Evolutionary conservation across 2,888 invertebrate species (phyloP).

Genomic region (Metallyticus violacea): DNA sequence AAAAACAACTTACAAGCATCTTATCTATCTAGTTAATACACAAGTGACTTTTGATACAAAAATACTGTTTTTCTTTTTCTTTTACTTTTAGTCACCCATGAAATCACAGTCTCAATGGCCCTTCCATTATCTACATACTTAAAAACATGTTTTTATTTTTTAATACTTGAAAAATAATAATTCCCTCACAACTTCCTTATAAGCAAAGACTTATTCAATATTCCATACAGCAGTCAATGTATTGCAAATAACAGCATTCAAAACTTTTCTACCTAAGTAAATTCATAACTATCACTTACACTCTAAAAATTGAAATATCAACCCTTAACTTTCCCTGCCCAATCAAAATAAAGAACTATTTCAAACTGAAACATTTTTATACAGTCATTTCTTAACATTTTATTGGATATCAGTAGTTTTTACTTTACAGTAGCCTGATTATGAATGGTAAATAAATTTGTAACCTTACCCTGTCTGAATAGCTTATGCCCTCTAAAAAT

Average conservation of each 20-base stretch:
- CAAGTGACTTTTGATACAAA: slow-evolving; percentile 29
- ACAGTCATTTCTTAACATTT: background rate
- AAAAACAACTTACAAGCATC: background rate
- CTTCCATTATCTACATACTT: slow-evolving; percentile 19
- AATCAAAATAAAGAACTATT: background rate
- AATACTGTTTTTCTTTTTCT: slow-evolving; percentile 29
- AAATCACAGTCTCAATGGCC: slow-evolving; percentile 29
- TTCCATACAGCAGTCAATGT: background rate
- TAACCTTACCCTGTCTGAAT: background rate
- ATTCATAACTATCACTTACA: background rate
- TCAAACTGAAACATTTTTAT: background rate
- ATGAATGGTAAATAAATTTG: background rate
- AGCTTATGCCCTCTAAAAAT: background rate
- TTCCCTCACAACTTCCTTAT: slow-evolving; percentile 2
- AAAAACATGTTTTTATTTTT: background rate
- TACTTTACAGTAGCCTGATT: background rate
- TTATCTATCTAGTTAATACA: slow-evolving; percentile 18
- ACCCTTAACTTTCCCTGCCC: background rate
- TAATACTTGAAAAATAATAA: slow-evolving; percentile 18
- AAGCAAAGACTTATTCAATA: background rate
- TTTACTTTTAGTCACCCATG: slow-evolving; percentile 26
- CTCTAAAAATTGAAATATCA: background rate
- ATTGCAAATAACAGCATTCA: background rate
- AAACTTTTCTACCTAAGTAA: background rate
- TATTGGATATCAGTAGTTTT: background rate